Evolutionary conservation across 2,888 invertebrate species (phyloP), one percentile per base, ranked within the genome.

Genomic region (Agonopterix subpropinquella): DNA sequence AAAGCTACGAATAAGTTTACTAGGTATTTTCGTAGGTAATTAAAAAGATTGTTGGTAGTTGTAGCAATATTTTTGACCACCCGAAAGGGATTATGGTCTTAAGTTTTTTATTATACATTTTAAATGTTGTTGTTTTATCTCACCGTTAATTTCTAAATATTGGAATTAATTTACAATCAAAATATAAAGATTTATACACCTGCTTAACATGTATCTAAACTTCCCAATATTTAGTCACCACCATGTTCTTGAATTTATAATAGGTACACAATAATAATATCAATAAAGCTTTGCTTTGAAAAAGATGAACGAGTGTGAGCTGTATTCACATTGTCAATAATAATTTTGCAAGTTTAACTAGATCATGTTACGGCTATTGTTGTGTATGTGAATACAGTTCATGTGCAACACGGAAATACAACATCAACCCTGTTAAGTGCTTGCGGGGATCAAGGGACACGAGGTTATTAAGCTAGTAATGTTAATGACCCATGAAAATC

Each of bases 381-480:
- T 57, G 54, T 64, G 61, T 59, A 63, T 67, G 70, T 71, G 69
- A 73, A 73, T 71, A 78, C 73, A 79, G 75, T 72, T 75, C 73
- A 69, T 73, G 67, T 77, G 77, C 75, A 73, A 78, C 71, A 73
- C 73, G 78, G 78, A 65, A 51, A 18, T 80, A 87, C 79, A 78
- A 78, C 79, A 83, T 77, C 80, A 86, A 83, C 77, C 79, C 77
- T 80, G 80, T 81, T 77, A 78, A 74, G 80, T 81, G 80, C 77
- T 84, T 66, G 79, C 80, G 77, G 73, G 84, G 67, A 78, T 75
- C 84, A 85, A 87, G 83, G 81, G 87, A 86, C 86, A 87, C 85
- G 81, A 83, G 79, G 77, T 83, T 80, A 83, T 74, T 68, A 73
- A 78, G 63, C 61, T 75, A 74, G 73, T 70, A 71, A 66, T 78